Evolutionary conservation across 2,797 vertebrate species (phyloP).

Genomic region (Picus viridis): DNA sequence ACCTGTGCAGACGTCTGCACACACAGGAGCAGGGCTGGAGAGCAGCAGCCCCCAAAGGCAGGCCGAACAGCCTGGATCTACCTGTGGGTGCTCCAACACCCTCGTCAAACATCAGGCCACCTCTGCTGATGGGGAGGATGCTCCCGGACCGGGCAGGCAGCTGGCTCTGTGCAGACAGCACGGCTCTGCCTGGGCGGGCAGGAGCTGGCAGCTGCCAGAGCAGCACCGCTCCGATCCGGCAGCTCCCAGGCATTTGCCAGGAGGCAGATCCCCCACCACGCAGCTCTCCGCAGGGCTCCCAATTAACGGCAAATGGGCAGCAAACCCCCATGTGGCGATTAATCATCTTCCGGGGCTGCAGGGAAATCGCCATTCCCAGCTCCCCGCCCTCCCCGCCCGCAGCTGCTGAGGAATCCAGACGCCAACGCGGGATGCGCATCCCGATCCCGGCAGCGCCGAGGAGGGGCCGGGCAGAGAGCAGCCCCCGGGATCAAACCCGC

Average conservation of each 20-base stretch:
- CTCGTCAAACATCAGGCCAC: background rate
- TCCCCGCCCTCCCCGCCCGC: background rate
- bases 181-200: background rate
- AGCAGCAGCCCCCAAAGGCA: background rate
- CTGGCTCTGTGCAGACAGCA: background rate
- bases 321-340: background rate
- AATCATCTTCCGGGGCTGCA: background rate
- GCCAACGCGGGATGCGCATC: fast-evolving
- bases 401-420: background rate
- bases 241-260: background rate
- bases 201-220: background rate
- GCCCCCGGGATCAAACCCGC: background rate
- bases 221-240: fast-evolving
- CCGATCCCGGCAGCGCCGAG: background rate
- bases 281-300: background rate
- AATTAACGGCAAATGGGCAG: background rate
- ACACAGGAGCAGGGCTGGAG: background rate
- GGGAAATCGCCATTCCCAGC: background rate
- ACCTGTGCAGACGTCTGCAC: fast-evolving
- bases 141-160: background rate
- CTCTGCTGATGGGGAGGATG: fast-evolving
- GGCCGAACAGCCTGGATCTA: background rate
- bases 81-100: fast-evolving
- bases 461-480: background rate
- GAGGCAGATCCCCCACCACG: background rate